A percentile compares a stretch with the other conserved stretches of the same genome.
phyloP scores from a whole-genome alignment of 2,113 vertebrate genomes.

The Triplophysa dalaica region DNA sequence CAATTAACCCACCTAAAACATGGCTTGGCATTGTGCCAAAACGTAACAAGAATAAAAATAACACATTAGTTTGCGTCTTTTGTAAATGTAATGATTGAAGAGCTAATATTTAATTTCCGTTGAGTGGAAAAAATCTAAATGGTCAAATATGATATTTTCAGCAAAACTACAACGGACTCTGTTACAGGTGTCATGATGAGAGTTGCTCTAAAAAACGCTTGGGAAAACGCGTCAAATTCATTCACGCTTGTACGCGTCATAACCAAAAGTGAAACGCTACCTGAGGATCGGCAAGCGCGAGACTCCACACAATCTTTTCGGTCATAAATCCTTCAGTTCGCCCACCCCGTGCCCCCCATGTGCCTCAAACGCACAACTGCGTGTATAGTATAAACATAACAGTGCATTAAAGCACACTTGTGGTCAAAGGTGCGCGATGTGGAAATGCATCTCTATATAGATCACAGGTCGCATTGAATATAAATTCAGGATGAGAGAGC shows the following conservation, averaged over 20 bases:
- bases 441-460: neutral
- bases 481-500: constrained; percentile 70
- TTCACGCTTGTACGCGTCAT: too few species aligned
- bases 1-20: neutral
- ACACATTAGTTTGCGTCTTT: neutral
- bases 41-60: neutral
- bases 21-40: neutral
- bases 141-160: neutral
- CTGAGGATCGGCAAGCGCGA: neutral
- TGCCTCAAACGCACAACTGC: constrained; percentile 63
- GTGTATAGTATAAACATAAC: constrained; percentile 32
- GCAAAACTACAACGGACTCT: neutral
- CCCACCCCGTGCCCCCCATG: constrained; percentile 36
- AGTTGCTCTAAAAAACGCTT: too few species aligned
- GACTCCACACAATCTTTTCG: neutral
- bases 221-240: too few species aligned
- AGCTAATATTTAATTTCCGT: too few species aligned
- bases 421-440: neutral
- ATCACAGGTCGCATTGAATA: constrained; percentile 53
- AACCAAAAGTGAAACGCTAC: too few species aligned
- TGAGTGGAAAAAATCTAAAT: too few species aligned
- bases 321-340: constrained; percentile 48
- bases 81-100: too few species aligned
- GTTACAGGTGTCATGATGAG: neutral
- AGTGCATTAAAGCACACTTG: neutral